Evolutionary conservation across 2,888 invertebrate genomes (phyloP).

Genomic region (Encarsia formosa): DNA sequence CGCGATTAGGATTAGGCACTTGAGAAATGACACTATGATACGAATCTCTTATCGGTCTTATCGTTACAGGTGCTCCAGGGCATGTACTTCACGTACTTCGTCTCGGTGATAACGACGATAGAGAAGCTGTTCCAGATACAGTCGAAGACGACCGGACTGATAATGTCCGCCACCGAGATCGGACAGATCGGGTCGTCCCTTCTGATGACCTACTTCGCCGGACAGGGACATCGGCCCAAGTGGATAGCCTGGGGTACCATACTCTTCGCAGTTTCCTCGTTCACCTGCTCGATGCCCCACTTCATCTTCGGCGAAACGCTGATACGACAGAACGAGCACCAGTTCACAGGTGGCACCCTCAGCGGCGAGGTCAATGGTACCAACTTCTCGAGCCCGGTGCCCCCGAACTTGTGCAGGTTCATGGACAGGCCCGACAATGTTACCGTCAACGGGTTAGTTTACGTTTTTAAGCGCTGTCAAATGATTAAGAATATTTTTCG

Average conservation of each 20-base stretch:
- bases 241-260: constrained; percentile 94
- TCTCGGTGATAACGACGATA: constrained; percentile 88
- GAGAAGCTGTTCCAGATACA: constrained; percentile 90
- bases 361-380: constrained; percentile 37
- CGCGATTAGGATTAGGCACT: too few species aligned
- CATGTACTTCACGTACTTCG: constrained; percentile 92
- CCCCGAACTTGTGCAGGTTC: constrained; percentile 43
- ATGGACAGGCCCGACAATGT: constrained; percentile 38
- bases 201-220: constrained; percentile 83
- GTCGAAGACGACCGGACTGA: constrained; percentile 83
- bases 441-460: constrained; percentile 40
- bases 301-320: constrained; percentile 76
- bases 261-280: constrained; percentile 78
- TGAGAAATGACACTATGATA: too few species aligned
- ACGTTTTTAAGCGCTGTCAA: too few species aligned
- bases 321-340: constrained; percentile 56
- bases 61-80: constrained; percentile 59
- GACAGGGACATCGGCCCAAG: constrained; percentile 85
- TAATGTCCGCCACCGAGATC: constrained; percentile 88
- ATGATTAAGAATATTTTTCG: too few species aligned
- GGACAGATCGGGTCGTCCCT: constrained; percentile 89
- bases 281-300: constrained; percentile 84
- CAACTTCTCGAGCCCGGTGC: constrained; percentile 38
- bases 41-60: too few species aligned
- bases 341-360: constrained; percentile 42